Conservation (phyloP, 2,888 invertebrate genomes). For the Pimpla rufipes region DNA sequence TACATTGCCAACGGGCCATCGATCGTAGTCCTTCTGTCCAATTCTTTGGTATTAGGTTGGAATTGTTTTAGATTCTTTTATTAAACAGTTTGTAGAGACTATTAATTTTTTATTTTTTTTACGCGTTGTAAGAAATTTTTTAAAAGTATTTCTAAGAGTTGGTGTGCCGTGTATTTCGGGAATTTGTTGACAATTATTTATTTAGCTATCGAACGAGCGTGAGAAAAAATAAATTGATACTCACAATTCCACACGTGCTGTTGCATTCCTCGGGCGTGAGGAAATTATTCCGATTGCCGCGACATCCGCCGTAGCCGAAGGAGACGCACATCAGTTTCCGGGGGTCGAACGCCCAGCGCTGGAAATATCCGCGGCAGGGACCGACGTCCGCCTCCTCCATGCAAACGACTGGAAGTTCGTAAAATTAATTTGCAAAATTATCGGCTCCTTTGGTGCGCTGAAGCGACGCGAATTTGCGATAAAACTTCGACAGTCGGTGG, state of each 20-base stretch:
- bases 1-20: no score
- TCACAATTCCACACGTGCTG: slow-evolving; percentile 89
- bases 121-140: no score
- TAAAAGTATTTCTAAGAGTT: no score
- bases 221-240: slow-evolving; percentile 73
- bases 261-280: slow-evolving; percentile 92
- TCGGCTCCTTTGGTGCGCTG: background rate
- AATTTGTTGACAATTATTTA: no score
- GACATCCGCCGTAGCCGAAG: slow-evolving; percentile 95
- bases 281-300: slow-evolving; percentile 97
- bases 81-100: no score
- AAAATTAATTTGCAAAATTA: background rate
- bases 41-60: no score
- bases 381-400: slow-evolving; percentile 92
- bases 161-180: no score
- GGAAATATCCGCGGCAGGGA: slow-evolving; percentile 95
- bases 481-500: background rate
- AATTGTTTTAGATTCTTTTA: no score
- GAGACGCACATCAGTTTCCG: slow-evolving; percentile 92
- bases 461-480: background rate
- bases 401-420: slow-evolving; percentile 90
- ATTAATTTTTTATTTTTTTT: no score
- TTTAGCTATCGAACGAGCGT: no score
- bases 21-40: no score
- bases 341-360: slow-evolving; percentile 94